Evolutionary conservation across 2,888 invertebrate species (phyloP).

Genomic region (Unio pictorum): DNA sequence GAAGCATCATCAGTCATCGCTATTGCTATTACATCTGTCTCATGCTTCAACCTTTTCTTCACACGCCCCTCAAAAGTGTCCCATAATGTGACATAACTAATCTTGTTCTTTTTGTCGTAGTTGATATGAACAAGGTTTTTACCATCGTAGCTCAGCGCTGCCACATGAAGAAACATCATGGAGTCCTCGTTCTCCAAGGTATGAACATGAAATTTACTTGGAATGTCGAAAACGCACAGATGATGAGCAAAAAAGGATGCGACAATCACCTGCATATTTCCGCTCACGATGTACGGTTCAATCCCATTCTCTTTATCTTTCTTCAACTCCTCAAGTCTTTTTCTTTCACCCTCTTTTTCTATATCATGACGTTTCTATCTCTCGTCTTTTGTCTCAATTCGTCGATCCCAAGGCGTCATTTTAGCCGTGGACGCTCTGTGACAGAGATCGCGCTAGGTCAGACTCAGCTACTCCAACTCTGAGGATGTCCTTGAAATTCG

Average conservation of each 20-base stretch:
- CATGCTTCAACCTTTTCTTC: conserved; percentile 60
- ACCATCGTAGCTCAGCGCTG: conserved; percentile 63
- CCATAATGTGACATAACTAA: conserved; percentile 69
- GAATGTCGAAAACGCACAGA: conserved; percentile 66
- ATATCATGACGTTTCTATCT: conserved; percentile 46
- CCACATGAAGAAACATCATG: conserved; percentile 64
- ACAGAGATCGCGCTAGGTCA: conserved; percentile 27
- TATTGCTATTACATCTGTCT: conserved; percentile 65
- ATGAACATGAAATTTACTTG: conserved; percentile 51
- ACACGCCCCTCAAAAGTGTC: conserved; percentile 61
- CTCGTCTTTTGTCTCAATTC: conserved; percentile 57
- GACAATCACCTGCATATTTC: conserved; percentile 60
- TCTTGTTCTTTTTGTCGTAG: conserved; percentile 66
- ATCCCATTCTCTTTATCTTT: conserved; percentile 66
- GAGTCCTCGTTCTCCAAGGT: conserved; percentile 64
- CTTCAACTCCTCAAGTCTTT: conserved; percentile 49
- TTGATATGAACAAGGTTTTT: conserved; percentile 63
- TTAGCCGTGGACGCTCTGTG: conserved; percentile 46
- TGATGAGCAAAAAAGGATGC: conserved; percentile 69
- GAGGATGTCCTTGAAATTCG: conserved; percentile 54
- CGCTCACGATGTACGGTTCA: conserved; percentile 66
- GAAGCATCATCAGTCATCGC: conserved; percentile 62
- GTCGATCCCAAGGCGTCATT: conserved; percentile 67
- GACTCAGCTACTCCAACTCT: conserved; percentile 26
- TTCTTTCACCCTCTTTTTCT: conserved; percentile 53